Evolutionary conservation across 2,797 vertebrate species (phyloP), one percentile per base, ranked within the genome.

Genomic region (Sebastes diploproa): DNA sequence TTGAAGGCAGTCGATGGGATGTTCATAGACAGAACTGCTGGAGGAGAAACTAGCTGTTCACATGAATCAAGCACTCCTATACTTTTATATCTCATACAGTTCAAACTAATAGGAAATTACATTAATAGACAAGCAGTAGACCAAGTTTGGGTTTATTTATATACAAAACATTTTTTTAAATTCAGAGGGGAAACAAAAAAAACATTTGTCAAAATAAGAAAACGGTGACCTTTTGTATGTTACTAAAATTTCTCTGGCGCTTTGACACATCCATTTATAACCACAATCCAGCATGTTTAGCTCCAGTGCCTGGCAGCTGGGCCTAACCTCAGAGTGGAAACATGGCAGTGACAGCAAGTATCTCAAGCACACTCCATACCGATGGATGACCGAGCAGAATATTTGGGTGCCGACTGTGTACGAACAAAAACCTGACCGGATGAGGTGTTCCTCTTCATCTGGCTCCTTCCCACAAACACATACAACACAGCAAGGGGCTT

Each of bases 301-400:
- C 70, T 63, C 67, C 7, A 34, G 14, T 1, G 61, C 55, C 56
- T 60, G 78, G 70, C 58, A 62, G 55, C 78, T 63, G 81, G 63
- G 65, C 14, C 30, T 34, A 6, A 67, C 22, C n/a, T 71, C 58
- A 27, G 23, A 54, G 64, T 63, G 61, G 60, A 72, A 80, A 73
- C 83, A 81, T 55, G 82, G 85, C 90, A 90, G 83, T 89, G 89
- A 84, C 61, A 67, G 77, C 54, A 60, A 77, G 30, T 66, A 66
- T 23, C 22, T 64, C 20, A 22, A 20, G 55, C 30, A 27, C 22
- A 16, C 67, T 75, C 70, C 72, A 42, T 78, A 64, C 54, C 58
- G 42, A 72, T 6, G 6, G 65, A 63, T 32, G 64, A 77, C 18
- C 7, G 68, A 63, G 69, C 58, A 30, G 56, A 55, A 30, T 20